These are phyloP conservation scores for Ginglymostoma cirratum DNA, from an alignment of 2,113 vertebrate genomes.

Conservation along the genomic window DNA sequence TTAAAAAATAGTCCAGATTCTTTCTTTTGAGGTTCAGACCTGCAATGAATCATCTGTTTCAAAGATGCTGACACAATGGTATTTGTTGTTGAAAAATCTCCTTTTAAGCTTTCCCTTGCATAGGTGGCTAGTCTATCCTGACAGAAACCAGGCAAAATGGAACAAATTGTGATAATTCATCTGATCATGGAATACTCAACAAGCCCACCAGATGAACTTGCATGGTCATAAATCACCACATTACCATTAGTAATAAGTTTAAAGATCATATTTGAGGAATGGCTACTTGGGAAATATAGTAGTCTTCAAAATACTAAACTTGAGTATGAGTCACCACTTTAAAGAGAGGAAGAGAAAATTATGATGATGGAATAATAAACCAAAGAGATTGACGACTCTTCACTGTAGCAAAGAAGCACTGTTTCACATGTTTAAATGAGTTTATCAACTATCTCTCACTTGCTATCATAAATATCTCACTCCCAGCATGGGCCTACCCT, in stretches of 20 bases:
- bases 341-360: neutral
- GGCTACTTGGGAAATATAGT: neutral
- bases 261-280: neutral
- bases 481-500: neutral
- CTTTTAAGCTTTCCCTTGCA: neutral
- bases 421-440: slow-evolving; percentile 14
- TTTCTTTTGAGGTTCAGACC: neutral
- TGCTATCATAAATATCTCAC: slow-evolving; percentile 1
- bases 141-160: neutral
- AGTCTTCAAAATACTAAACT: neutral
- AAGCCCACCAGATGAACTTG: neutral
- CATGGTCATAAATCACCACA: neutral
- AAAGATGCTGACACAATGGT: neutral
- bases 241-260: neutral
- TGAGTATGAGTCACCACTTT: neutral
- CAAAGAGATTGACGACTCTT: neutral
- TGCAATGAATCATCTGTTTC: neutral
- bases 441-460: neutral
- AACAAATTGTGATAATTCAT: neutral
- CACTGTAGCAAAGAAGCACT: neutral
- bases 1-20: neutral
- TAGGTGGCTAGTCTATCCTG: neutral
- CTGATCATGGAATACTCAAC: neutral
- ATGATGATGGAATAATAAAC: neutral
- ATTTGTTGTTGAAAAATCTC: neutral